phyloP scores from a whole-genome alignment of 1,140 invertebrate species.

The Hyles euphorbiae region DNA sequence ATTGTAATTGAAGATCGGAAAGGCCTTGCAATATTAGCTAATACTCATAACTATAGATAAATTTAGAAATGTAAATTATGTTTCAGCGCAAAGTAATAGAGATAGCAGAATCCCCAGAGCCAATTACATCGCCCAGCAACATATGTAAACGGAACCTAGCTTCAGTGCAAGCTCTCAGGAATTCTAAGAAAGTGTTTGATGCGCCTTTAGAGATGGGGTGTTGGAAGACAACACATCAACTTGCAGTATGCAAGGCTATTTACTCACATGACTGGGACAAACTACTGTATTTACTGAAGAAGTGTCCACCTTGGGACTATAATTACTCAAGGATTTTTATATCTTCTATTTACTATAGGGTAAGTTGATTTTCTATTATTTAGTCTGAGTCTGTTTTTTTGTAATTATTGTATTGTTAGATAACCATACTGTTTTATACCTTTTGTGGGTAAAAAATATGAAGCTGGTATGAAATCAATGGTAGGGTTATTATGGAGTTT shows the following conservation, averaged over 20 bases:
- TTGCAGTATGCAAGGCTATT: conserved; percentile 43
- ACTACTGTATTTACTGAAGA: conserved; percentile 46
- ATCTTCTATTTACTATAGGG: conserved; percentile 42
- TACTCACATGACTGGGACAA: conserved; percentile 59
- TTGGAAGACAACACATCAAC: conserved; percentile 24
- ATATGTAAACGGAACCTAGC: conserved; percentile 37
- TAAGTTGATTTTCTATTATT: conserved; percentile 23
- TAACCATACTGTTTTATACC: no score
- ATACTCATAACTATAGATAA: no score
- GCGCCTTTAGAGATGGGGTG: neutral
- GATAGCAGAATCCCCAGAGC: conserved; percentile 25
- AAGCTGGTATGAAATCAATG: no score
- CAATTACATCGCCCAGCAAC: conserved; percentile 14
- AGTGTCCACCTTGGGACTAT: conserved; percentile 46
- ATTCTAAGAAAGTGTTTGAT: neutral
- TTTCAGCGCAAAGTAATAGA: conserved; percentile 43
- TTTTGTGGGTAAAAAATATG: no score
- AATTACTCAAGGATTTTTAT: conserved; percentile 21
- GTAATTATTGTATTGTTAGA: no score
- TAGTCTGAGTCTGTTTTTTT: no score
- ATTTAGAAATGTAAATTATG: neutral
- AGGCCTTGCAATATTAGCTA: no score
- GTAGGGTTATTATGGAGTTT: no score
- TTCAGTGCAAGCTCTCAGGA: conserved; percentile 26
- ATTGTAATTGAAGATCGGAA: no score